phyloP scores from a whole-genome alignment of 2,888 invertebrate species.

The Drosophila mercatorum region DNA sequence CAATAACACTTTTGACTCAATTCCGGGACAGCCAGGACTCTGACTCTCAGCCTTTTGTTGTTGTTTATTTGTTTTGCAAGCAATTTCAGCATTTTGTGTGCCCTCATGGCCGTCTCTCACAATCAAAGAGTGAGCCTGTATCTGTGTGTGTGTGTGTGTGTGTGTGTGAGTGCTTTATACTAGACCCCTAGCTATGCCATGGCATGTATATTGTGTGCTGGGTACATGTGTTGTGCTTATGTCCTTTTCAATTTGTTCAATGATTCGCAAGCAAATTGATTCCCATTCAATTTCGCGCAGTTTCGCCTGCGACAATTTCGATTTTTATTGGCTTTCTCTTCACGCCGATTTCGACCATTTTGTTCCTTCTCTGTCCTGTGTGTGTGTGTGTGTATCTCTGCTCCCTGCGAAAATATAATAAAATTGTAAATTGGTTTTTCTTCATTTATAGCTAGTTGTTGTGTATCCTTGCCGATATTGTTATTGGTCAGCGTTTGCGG shows the following conservation, averaged over 20 bases:
- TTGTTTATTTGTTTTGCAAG: conserved; percentile 79
- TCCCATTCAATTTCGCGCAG: conserved; percentile 80
- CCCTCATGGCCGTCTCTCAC: background rate
- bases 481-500: conserved; percentile 68
- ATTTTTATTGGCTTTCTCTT: conserved; percentile 76
- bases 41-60: conserved; percentile 48
- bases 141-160: background rate
- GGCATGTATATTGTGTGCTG: conserved; percentile 37
- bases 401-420: conserved; percentile 72
- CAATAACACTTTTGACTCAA: conserved; percentile 81
- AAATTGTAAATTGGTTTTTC: conserved; percentile 78
- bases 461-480: conserved; percentile 72
- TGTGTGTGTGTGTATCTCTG: conserved; percentile 17
- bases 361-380: conserved; percentile 32
- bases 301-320: conserved; percentile 76
- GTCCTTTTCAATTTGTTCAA: conserved; percentile 83
- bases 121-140: background rate
- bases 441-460: conserved; percentile 69
- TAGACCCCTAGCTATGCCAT: conserved; percentile 8
- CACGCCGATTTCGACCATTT: conserved; percentile 54
- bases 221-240: conserved; percentile 55
- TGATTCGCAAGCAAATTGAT: conserved; percentile 82
- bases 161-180: conserved; percentile 40
- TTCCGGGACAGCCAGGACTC: conserved; percentile 59
- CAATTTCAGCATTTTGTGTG: conserved; percentile 69